Conservation (phyloP, 2,797 vertebrate genomes). For the Micrastur ruficollis region DNA sequence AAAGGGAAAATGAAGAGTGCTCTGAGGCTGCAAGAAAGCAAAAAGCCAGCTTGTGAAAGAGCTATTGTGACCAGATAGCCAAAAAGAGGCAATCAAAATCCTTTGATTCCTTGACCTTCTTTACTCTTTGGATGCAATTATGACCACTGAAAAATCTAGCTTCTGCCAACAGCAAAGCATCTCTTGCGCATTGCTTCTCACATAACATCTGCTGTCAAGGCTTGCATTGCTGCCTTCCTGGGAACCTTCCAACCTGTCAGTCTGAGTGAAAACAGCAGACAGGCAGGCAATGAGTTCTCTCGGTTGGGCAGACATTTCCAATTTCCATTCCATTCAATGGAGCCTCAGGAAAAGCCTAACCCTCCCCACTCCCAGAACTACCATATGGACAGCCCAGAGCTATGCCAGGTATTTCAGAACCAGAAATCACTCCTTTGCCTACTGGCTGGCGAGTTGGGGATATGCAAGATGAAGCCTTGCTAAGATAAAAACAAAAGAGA, state of each 20-base stretch:
- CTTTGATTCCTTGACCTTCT: slow-evolving; percentile 14
- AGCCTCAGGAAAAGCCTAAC: slow-evolving; percentile 11
- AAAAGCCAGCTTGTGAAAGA: not conserved
- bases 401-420: slow-evolving; percentile 29
- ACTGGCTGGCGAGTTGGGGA: not conserved
- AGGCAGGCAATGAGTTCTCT: not conserved
- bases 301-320: not conserved
- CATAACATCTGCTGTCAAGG: slow-evolving; percentile 61
- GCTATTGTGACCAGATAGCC: not conserved
- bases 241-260: slow-evolving; percentile 53
- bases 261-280: slow-evolving; percentile 39
- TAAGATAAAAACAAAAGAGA: not conserved
- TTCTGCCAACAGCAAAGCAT: slow-evolving; percentile 36
- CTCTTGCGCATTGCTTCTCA: not conserved
- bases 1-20: not conserved
- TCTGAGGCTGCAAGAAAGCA: not conserved
- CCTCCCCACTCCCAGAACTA: not conserved
- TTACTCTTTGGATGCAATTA: slow-evolving; percentile 22
- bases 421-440: not conserved
- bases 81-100: not conserved
- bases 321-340: not conserved
- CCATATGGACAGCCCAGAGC: slow-evolving; percentile 46
- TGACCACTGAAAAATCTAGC: slow-evolving; percentile 3
- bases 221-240: slow-evolving; percentile 27
- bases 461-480: not conserved